Percentiles rank a stretch among this genome's conserved stretches.
phyloP scores from a whole-genome alignment of 2,113 vertebrate species.

The Thamnaconus septentrionalis region DNA sequence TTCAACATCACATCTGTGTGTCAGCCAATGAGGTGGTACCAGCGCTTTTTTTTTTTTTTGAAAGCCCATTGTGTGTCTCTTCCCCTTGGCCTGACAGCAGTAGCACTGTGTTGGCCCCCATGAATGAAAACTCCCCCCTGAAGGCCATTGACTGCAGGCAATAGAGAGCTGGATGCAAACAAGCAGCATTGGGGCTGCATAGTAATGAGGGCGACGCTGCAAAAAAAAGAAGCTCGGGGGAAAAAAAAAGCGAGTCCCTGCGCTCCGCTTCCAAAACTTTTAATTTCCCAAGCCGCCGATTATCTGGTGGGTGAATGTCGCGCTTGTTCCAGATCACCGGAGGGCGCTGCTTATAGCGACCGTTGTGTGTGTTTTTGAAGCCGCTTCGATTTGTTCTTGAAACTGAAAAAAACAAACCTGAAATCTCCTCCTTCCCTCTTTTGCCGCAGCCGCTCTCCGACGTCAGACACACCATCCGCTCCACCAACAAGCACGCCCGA shows the following conservation, averaged over 20 bases:
- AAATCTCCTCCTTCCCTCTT: background rate
- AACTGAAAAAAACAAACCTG: background rate
- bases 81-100: constrained; percentile 47
- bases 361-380: no score
- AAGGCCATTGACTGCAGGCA: constrained; percentile 56
- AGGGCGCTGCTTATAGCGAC: background rate
- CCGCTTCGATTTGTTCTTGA: no score
- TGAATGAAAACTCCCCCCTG: constrained; percentile 38
- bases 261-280: background rate
- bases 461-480: constrained; percentile 93
- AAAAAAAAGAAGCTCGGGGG: constrained; percentile 2
- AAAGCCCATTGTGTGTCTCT: constrained; percentile 60
- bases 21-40: constrained; percentile 67
- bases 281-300: background rate
- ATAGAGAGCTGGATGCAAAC: constrained; percentile 44
- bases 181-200: constrained; percentile 52
- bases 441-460: constrained; percentile 80
- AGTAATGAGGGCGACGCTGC: constrained; percentile 42
- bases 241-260: no score
- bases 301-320: background rate
- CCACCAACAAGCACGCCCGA: constrained; percentile 86
- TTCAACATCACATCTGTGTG: constrained; percentile 43
- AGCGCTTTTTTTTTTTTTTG: constrained; percentile 34
- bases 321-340: background rate
- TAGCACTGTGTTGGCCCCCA: constrained; percentile 50